Conservation (phyloP, 1,140 invertebrate species). For the Tetragonula clypearis region DNA sequence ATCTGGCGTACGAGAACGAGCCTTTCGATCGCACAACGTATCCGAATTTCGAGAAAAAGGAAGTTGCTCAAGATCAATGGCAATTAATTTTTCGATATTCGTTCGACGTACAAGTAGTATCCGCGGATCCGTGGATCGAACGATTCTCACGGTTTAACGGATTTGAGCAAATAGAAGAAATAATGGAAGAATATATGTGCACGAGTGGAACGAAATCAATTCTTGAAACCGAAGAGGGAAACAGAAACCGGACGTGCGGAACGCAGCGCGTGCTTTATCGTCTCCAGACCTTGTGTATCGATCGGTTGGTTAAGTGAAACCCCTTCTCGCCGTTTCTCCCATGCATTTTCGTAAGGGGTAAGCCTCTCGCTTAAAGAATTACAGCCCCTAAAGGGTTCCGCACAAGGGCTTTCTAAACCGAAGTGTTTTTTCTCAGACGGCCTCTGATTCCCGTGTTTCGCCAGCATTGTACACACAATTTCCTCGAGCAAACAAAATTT, state of each 20-base stretch:
- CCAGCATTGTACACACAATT: conserved; percentile 16
- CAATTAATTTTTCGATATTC: conserved; percentile 5
- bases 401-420: conserved; percentile 31
- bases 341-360: conserved; percentile 57
- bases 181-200: background rate
- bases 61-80: background rate
- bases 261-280: conserved; percentile 59
- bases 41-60: no score
- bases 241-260: conserved; percentile 62
- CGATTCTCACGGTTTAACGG: background rate
- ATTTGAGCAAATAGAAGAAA: background rate
- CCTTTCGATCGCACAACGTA: background rate
- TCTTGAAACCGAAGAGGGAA: conserved; percentile 59
- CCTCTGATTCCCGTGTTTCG: conserved; percentile 27
- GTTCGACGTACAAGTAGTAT: background rate
- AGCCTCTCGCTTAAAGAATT: conserved; percentile 63
- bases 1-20: background rate
- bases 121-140: background rate
- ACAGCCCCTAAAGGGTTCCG: conserved; percentile 38
- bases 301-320: conserved; percentile 62
- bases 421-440: conserved; percentile 41
- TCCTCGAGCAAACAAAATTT: background rate
- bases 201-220: conserved; percentile 54
- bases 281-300: conserved; percentile 59
- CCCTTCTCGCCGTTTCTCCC: conserved; percentile 27